Evolutionary conservation across 2,113 vertebrate species (phyloP).

Genomic region (Forbesichthys papilliferus): DNA sequence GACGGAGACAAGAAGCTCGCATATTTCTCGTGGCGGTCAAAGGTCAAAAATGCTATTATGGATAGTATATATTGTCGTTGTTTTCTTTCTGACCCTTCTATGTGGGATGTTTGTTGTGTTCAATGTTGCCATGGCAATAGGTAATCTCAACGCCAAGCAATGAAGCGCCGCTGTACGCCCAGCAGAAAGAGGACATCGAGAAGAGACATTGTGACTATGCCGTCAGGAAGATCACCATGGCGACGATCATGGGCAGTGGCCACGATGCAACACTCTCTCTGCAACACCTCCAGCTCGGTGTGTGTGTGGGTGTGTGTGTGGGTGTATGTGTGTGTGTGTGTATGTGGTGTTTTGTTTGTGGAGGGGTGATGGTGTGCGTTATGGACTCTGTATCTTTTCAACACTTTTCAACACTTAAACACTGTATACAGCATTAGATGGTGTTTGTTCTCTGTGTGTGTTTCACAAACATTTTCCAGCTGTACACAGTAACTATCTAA

Average conservation of each 20-base stretch:
- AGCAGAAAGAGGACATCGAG: slow-evolving; percentile 71
- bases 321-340: background rate
- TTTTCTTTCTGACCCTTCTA: background rate
- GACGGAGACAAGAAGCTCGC: too few relatives aligned
- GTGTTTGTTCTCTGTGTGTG: too few relatives aligned
- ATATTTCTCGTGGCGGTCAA: too few relatives aligned
- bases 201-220: slow-evolving; percentile 70
- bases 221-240: slow-evolving; percentile 70
- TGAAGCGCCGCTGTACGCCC: slow-evolving; percentile 64
- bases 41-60: too few relatives aligned
- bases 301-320: background rate
- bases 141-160: slow-evolving; percentile 73
- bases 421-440: too few relatives aligned
- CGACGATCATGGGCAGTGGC: slow-evolving; percentile 67
- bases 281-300: slow-evolving; percentile 74
- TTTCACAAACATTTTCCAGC: too few relatives aligned
- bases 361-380: too few relatives aligned
- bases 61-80: too few relatives aligned
- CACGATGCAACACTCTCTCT: slow-evolving; percentile 54
- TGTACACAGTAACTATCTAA: too few relatives aligned
- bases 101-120: slow-evolving; percentile 1
- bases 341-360: too few relatives aligned
- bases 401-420: slow-evolving; percentile 13
- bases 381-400: too few relatives aligned
- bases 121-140: slow-evolving; percentile 43